phyloP scores from a whole-genome alignment of 2,113 vertebrate species.

The Nansenia antarctica region DNA sequence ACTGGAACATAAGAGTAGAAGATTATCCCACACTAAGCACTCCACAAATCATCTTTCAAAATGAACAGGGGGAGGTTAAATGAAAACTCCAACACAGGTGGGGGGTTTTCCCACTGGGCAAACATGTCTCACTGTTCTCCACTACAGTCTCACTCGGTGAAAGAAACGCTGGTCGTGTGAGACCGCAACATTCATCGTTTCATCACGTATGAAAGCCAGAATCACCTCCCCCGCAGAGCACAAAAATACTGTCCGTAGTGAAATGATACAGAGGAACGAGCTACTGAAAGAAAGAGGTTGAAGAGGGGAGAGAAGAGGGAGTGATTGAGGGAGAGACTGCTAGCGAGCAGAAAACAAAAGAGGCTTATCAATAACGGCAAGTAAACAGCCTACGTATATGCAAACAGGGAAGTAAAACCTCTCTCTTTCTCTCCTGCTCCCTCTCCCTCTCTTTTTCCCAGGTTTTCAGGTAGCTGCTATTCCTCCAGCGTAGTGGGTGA shows the following conservation, averaged over 20 bases:
- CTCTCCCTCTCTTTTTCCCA: constrained; percentile 1
- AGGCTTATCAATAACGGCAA: constrained; percentile 67
- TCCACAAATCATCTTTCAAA: constrained; percentile 20
- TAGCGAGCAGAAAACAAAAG: constrained; percentile 46
- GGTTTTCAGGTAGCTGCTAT: constrained; percentile 10
- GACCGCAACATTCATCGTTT: constrained; percentile 48
- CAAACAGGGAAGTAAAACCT: constrained; percentile 43
- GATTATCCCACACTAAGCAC: constrained; percentile 47
- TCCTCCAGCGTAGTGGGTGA: constrained; percentile 1
- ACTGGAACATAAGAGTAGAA: constrained; percentile 35
- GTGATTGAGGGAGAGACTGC: constrained; percentile 36
- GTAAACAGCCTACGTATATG: constrained; percentile 20
- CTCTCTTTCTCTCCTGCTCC: constrained; percentile 27
- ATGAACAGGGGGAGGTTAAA: constrained; percentile 8
- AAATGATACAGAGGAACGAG: constrained; percentile 52
- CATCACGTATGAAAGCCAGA: constrained; percentile 64
- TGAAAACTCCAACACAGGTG: neutral
- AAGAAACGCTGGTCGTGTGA: constrained; percentile 15
- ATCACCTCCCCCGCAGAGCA: constrained; percentile 34
- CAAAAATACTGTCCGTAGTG: constrained; percentile 43
- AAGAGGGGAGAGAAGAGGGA: constrained; percentile 13
- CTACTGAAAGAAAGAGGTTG: constrained; percentile 32
- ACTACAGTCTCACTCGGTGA: neutral
- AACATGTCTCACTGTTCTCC: neutral
- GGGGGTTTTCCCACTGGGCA: neutral